A percentile compares a stretch with the other conserved stretches of the same genome.
phyloP scores from a whole-genome alignment of 2,888 invertebrate genomes.

The Gymnosoma rotundatum region DNA sequence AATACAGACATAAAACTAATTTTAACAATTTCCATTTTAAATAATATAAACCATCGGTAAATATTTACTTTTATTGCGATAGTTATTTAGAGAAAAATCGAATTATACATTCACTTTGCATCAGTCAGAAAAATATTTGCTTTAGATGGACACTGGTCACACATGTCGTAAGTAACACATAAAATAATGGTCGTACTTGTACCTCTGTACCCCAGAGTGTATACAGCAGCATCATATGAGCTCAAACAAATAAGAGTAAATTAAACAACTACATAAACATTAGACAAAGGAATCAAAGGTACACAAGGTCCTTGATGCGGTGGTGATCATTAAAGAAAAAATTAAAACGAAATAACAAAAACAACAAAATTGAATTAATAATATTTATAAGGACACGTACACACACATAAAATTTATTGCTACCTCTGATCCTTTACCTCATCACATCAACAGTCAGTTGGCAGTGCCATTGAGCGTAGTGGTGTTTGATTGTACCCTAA shows the following conservation, averaged over 20 bases:
- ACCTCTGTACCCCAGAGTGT: slow-evolving; percentile 43
- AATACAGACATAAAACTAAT: no score
- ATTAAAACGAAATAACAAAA: slow-evolving; percentile 35
- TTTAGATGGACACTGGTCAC: slow-evolving; percentile 38
- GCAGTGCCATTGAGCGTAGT: slow-evolving; percentile 31
- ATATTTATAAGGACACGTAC: slow-evolving; percentile 32
- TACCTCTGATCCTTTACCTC: slow-evolving; percentile 21
- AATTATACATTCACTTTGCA: slow-evolving; percentile 45
- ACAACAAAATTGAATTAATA: slow-evolving; percentile 57
- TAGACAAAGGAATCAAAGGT: slow-evolving; percentile 59
- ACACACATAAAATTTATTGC: slow-evolving; percentile 23
- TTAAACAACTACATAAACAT: not conserved
- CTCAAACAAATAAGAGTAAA: slow-evolving; percentile 20
- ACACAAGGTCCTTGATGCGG: slow-evolving; percentile 62
- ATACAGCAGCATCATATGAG: slow-evolving; percentile 35
- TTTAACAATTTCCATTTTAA: no score
- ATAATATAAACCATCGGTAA: no score
- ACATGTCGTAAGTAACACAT: slow-evolving; percentile 40
- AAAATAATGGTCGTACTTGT: slow-evolving; percentile 57
- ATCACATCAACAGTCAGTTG: slow-evolving; percentile 9
- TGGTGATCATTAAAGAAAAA: slow-evolving; percentile 45
- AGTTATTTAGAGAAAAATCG: slow-evolving; percentile 1
- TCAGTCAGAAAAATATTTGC: slow-evolving; percentile 35
- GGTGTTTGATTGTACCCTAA: slow-evolving; percentile 53
- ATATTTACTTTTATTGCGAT: not conserved